Evolutionary conservation across 2,888 invertebrate species (phyloP).

Genomic region (Agonum fuliginosum): DNA sequence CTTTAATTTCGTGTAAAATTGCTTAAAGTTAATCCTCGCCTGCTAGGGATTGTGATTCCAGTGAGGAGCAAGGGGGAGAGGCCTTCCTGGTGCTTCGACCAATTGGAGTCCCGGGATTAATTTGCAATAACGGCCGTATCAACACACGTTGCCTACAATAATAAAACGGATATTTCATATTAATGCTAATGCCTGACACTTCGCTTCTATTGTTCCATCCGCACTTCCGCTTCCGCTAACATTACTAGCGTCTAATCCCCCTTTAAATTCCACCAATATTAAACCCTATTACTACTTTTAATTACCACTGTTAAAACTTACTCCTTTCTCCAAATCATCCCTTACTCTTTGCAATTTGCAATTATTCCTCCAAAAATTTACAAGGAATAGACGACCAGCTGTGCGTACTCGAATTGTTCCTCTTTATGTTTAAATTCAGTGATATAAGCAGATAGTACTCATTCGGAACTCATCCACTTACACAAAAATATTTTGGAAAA

Average conservation of each 20-base stretch:
- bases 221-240: slow-evolving; percentile 12
- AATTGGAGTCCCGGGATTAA: slow-evolving; percentile 56
- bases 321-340: background rate
- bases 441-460: no score
- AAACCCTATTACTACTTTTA: background rate
- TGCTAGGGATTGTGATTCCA: background rate
- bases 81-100: slow-evolving; percentile 13
- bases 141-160: slow-evolving; percentile 54
- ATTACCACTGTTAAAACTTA: background rate
- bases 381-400: no score
- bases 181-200: slow-evolving; percentile 43
- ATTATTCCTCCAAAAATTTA: background rate
- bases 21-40: slow-evolving; percentile 56
- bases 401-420: no score
- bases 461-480: no score
- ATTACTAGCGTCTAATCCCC: slow-evolving; percentile 33
- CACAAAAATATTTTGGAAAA: no score
- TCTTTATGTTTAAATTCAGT: no score
- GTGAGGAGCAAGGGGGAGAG: background rate
- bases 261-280: slow-evolving; percentile 19
- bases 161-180: slow-evolving; percentile 55
- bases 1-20: slow-evolving; percentile 59
- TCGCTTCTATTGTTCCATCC: slow-evolving; percentile 35
- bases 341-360: no score
- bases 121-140: slow-evolving; percentile 57